Percentiles rank a stretch among this genome's conserved stretches.
Conservation (phyloP, 2,113 vertebrate genomes). For the Spermophilus dauricus region DNA sequence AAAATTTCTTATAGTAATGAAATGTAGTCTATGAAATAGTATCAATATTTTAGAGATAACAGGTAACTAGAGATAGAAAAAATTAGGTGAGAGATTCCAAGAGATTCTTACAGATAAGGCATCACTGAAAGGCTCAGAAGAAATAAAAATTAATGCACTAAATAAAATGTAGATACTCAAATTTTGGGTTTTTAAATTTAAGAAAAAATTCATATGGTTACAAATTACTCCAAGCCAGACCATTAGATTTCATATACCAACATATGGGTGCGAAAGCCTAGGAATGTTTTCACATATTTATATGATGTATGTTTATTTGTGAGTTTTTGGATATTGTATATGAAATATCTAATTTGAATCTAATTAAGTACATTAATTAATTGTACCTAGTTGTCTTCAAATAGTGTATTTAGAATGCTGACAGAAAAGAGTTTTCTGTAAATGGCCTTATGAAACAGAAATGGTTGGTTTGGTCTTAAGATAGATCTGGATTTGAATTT, state of each 20-base stretch:
- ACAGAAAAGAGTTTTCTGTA: conserved; percentile 59
- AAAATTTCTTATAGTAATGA: background rate
- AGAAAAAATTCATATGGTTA: background rate
- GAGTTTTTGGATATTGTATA: background rate
- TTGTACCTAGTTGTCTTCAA: conserved; percentile 55
- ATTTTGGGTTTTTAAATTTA: background rate
- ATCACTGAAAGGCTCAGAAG: background rate
- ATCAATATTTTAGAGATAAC: background rate
- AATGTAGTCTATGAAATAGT: background rate
- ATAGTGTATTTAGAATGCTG: conserved; percentile 1
- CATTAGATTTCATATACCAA: background rate
- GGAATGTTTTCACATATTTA: background rate
- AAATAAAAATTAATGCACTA: background rate
- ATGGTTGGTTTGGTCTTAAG: background rate
- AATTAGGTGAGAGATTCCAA: background rate
- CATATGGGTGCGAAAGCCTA: background rate
- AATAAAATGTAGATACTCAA: background rate
- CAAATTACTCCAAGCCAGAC: background rate
- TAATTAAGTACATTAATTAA: too few species aligned
- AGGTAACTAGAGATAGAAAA: background rate
- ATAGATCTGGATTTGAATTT: background rate
- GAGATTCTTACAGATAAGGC: background rate
- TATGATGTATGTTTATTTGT: background rate
- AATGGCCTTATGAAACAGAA: background rate
- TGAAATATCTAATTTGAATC: conserved; percentile 33